Evolutionary conservation across 2,888 invertebrate genomes (phyloP).

Genomic region (Thelaira solivaga): DNA sequence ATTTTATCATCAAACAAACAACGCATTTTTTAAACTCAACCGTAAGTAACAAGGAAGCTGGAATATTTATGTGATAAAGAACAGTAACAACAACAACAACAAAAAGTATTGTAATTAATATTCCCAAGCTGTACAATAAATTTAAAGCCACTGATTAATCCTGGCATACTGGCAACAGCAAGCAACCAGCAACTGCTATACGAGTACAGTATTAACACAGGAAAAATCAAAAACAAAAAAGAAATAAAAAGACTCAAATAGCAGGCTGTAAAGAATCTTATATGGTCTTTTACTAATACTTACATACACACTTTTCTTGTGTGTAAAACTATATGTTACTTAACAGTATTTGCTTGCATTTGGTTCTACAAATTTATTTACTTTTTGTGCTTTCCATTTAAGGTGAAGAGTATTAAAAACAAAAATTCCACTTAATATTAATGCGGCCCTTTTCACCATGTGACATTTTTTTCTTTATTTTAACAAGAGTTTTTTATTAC

Average conservation of each 20-base stretch:
- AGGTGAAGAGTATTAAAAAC: too few relatives aligned
- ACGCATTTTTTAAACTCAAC: constrained; percentile 13
- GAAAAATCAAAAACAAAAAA: background rate
- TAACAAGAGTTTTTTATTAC: too few relatives aligned
- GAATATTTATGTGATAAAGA: constrained; percentile 15
- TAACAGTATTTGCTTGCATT: too few relatives aligned
- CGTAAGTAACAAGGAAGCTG: constrained; percentile 35
- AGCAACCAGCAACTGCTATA: background rate
- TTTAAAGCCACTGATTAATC: constrained; percentile 68
- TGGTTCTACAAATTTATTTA: too few relatives aligned
- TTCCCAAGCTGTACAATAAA: constrained; percentile 68
- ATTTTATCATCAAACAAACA: constrained; percentile 31
- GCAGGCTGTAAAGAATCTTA: background rate
- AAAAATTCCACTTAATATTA: too few relatives aligned
- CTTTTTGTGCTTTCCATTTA: too few relatives aligned
- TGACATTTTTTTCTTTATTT: too few relatives aligned
- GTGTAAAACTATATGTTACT: too few relatives aligned
- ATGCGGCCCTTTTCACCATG: too few relatives aligned
- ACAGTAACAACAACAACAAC: background rate
- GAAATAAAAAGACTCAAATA: too few relatives aligned
- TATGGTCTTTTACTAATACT: background rate
- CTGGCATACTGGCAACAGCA: constrained; percentile 52
- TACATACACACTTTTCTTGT: too few relatives aligned
- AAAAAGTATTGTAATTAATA: constrained; percentile 66
- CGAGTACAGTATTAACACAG: background rate